These are phyloP conservation scores for Belonocnema kinseyi DNA, from an alignment of 1,140 invertebrate genomes.

Conservation along the genomic window DNA sequence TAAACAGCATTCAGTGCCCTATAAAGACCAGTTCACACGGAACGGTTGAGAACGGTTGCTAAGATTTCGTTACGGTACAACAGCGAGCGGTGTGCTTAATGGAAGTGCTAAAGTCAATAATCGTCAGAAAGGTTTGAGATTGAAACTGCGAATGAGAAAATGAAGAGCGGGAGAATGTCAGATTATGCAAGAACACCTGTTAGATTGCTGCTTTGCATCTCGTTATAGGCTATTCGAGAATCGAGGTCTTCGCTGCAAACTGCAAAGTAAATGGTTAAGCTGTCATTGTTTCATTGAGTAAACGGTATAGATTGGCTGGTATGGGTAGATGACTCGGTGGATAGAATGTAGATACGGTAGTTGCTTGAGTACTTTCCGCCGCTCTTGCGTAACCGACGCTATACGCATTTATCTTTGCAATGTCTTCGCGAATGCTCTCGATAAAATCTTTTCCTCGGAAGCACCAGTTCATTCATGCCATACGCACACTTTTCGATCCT, in stretches of 20 bases:
- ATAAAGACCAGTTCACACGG: not conserved
- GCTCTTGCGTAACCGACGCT: not conserved
- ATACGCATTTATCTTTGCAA: not conserved
- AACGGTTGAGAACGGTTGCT: not conserved
- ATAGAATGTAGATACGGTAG: not conserved
- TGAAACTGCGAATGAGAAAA: not conserved
- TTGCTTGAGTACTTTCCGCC: not conserved
- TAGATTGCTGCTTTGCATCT: not conserved
- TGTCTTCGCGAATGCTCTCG: not conserved
- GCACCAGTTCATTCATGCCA: not conserved
- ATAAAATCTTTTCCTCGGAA: conserved; percentile 17
- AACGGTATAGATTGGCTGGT: not conserved
- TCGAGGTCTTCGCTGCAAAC: not conserved
- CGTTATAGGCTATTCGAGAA: not conserved
- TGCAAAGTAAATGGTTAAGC: conserved; percentile 3
- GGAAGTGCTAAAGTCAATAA: no score
- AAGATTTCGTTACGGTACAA: not conserved
- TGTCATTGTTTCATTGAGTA: conserved; percentile 26
- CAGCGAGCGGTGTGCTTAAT: not conserved
- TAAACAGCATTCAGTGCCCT: conserved; percentile 9
- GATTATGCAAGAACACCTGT: not conserved
- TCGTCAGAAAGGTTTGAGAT: not conserved
- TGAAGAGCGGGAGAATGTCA: not conserved
- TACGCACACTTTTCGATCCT: not conserved
- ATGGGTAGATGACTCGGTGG: not conserved